Base-by-base conservation (phyloP, 2,113 vertebrate species). In the Leptocoma aspasia region DNA sequence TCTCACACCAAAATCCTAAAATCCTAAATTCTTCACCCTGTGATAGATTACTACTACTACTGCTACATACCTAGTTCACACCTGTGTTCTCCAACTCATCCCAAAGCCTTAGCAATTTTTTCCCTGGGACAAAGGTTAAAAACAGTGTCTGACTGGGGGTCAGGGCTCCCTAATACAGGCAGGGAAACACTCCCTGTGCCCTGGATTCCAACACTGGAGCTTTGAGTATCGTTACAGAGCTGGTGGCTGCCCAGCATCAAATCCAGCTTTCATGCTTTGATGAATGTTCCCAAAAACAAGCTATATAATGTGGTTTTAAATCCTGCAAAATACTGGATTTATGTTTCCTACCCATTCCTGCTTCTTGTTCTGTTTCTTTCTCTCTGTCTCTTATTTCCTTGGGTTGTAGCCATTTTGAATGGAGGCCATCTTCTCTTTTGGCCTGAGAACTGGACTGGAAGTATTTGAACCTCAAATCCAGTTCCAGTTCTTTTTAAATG, bases 391-490 rank as follows among this genome's bases (percentile, higher is more conserved):
- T 92, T 70, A 76, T 94, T 96, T 94, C 89, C 54, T 88, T 96
- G 90, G 82, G 33, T 76, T 94, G 60, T 75, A 94, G 95, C 89
- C 92, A 96, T 97, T 92, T 97, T 95, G 93, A 97, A 97, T 85
- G 50, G 35, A 81, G 24, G 61, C 82, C 87, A 93, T 63, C 61
- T 96, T 94, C 44, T 70, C 63, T 81, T 92, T 96, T 97, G 92
- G 82, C 90, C 44, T 52, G 30, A 83, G 71, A 93, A 83, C 64
- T 70, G 82, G 69, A 63, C 82, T 96, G 86, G 94, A 96, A 97
- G 92, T 71, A 68, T 61, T 86, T 87, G 79, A 90, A 73, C 44
- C 42, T 96, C 53, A 86, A 81, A 82, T 92, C 11, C 59, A 94
- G 27, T 77, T 94, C 73, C 52, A 85, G 50, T 68, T 81, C 8